Evolutionary conservation across 2,113 vertebrate genomes (phyloP), one percentile per base, ranked within the genome.

Genomic region (Anser brachyrhynchus): DNA sequence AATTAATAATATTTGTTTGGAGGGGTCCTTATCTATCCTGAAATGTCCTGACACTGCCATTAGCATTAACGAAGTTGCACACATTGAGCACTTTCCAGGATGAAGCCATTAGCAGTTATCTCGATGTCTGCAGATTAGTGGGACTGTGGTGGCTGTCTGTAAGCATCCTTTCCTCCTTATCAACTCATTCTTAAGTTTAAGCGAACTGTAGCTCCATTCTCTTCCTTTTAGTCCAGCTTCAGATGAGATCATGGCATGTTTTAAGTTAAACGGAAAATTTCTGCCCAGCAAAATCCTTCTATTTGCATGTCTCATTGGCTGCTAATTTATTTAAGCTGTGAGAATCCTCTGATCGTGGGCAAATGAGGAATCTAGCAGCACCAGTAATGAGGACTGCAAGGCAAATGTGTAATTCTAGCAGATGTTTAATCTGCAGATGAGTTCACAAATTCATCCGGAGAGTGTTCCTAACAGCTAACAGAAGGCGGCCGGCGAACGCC

Each of bases 281-380:
- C 23, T 71, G 59, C 76, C 18, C 23, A 59, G 84, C 44, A 91
- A 70, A 85, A 31, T 66, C 59, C 69, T 65, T 73, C 72, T 46
- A 84, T 91, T 95, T 71, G 59, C 75, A 83, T 95, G 93, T 96
- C 90, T 93, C 87, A 31, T 75, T 93, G 90, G 67, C 72, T 22
- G 6, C 93, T 97, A 88, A 97, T 96, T 93, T 82, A 43, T 90
- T 95, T 86, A 95, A 95, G 95, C 79, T 90, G 94, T 84, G 79
- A 95, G 92, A 71, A 69, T 65, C 71, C 84, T 96, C 94, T 95
- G 91, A 95, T 95, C 74, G 18, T 17, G 54, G 94, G 70, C 76
- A 94, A 92, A 91, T 4, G 92, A 91, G 66, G 93, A 95, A 44
- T 82, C 81, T 82, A 77, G 77, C 88, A 95, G 69, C 90, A 67